Evolutionary conservation across 2,888 invertebrate genomes (phyloP).

Genomic region (Anagyrus pseudococci): DNA sequence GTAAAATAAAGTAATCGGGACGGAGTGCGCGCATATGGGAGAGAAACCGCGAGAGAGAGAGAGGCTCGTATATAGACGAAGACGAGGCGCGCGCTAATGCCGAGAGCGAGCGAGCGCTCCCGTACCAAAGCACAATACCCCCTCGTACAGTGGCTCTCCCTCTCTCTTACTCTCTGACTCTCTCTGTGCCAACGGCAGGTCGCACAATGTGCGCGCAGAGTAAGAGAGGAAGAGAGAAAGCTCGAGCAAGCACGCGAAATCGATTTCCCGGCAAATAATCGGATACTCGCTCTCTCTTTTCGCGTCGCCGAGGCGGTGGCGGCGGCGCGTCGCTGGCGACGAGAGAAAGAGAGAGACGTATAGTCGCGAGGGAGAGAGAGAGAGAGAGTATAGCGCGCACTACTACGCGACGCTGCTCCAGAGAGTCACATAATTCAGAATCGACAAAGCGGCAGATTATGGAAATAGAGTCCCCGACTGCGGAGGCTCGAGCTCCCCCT

Average conservation of each 20-base stretch:
- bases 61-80: no score
- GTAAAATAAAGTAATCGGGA: no score
- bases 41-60: no score
- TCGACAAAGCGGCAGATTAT: constrained; percentile 62
- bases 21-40: no score
- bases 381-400: constrained; percentile 37
- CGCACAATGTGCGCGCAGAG: constrained; percentile 11
- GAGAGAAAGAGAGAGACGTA: constrained; percentile 35
- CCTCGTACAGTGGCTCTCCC: background rate
- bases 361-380: constrained; percentile 29
- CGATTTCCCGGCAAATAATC: constrained; percentile 61
- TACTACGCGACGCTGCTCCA: no score
- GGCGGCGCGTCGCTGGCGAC: background rate
- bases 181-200: background rate
- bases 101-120: constrained; percentile 24
- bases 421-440: constrained; percentile 58
- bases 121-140: constrained; percentile 41
- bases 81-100: background rate
- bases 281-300: constrained; percentile 51
- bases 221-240: constrained; percentile 50
- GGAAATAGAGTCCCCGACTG: constrained; percentile 58
- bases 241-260: constrained; percentile 58
- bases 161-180: background rate
- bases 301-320: background rate
- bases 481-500: constrained; percentile 41